These are phyloP conservation scores for Crypturellus undulatus DNA, from an alignment of 2,113 vertebrate species.

Conservation along the genomic window DNA sequence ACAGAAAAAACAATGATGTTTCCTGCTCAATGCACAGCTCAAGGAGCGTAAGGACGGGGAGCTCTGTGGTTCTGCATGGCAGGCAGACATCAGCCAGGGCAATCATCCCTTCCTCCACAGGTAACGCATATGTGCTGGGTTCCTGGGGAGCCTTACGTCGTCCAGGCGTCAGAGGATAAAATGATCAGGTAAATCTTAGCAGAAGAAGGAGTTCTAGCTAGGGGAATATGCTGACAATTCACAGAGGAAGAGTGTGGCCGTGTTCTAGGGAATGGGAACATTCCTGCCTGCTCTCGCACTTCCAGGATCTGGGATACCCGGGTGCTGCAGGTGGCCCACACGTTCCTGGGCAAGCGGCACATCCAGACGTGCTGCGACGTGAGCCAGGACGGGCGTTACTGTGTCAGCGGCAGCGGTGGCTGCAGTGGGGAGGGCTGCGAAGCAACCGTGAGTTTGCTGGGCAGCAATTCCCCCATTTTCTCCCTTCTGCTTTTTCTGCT, in stretches of 20 bases:
- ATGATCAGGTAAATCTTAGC: constrained; percentile 82
- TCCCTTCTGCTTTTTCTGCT: background rate
- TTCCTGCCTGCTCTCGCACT: background rate
- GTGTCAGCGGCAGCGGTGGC: constrained; percentile 91
- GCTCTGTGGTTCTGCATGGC: background rate
- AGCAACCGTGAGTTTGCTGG: constrained; percentile 84
- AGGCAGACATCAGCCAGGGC: background rate
- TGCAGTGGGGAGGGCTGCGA: constrained; percentile 90
- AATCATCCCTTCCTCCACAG: constrained; percentile 71
- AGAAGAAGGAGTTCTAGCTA: background rate
- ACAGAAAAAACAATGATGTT: fast-evolving
- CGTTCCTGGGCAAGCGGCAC: constrained; percentile 90
- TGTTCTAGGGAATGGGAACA: background rate
- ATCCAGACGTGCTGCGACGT: constrained; percentile 94
- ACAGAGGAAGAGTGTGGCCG: background rate
- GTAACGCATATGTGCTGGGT: constrained; percentile 98
- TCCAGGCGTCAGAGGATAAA: constrained; percentile 96
- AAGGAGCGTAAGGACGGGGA: background rate
- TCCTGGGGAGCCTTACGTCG: constrained; percentile 85
- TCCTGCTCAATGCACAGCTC: background rate
- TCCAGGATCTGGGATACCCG: constrained; percentile 94
- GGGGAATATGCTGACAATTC: fast-evolving
- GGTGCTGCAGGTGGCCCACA: constrained; percentile 87
- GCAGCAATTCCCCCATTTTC: background rate
- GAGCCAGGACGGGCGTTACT: constrained; percentile 84